Evolutionary conservation across 1,140 invertebrate species (phyloP), one percentile per base, ranked within the genome.

Genomic region (Calliopsis andreniformis): DNA sequence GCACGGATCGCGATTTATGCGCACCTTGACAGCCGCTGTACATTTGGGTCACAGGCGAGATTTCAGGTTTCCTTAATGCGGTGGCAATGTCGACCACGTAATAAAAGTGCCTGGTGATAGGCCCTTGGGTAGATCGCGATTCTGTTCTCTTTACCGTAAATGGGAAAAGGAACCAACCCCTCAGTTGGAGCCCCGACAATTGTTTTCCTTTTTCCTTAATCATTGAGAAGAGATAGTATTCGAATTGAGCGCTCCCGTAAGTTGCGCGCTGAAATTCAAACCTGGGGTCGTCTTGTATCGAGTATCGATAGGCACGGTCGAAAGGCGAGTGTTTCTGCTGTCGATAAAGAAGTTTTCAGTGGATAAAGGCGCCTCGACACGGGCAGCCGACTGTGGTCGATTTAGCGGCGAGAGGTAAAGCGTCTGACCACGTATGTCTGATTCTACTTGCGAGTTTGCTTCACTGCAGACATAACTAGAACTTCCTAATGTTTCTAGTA

Each of bases 111-210:
- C 72, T 76, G 39, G 69, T 66, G 35, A 62, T 82, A 85, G 76
- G 82, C 82, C 78, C 80, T 76, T 73, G 78, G 66, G 69, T 77
- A 68, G 79, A 63, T 53, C 20, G 75, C 78, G 83, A 47, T 76
- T 61, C 55, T 20, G 73, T 66, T 70, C 79, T 80, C 76, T 86
- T 67, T 72, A 64, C 32, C 86, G 80, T 86, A 88, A 79, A 80
- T 84, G 83, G 86, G 20, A 42, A 55, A 56, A 55, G 62, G n/a
- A n/a, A n/a, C n/a, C 78, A 39, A 59, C 69, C 55, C 64, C 23
- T 28, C 5, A 16, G n/a, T 20, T 7, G n/a, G 20, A 6, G 4
- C 4, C 35, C 4, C 35, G 1, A 7, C 18, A 23, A 49, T 7
- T n/a, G 16, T 4, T 66, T 18, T 0, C 16, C 10, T 7, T 23